Conservation (phyloP, 2,797 vertebrate genomes). For the Phrynocephalus forsythii region DNA sequence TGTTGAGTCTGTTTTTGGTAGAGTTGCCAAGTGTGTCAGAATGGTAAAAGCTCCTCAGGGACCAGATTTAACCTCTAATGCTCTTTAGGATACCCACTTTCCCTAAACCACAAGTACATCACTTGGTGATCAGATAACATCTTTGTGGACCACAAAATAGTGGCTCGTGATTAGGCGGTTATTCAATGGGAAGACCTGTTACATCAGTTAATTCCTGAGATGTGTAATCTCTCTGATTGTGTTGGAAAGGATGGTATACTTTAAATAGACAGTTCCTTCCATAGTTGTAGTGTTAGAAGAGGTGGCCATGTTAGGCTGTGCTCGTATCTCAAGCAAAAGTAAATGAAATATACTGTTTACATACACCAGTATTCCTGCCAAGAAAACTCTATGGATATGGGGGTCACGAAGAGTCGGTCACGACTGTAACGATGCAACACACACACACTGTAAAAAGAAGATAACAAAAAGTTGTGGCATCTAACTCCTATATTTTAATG, state of each 20-base stretch:
- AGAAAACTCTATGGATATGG: too few relatives aligned
- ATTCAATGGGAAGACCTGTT: slow-evolving; percentile 81
- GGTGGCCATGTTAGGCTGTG: too few relatives aligned
- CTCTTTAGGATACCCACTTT: slow-evolving; percentile 83
- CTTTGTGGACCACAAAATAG: slow-evolving; percentile 79
- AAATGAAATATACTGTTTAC: too few relatives aligned
- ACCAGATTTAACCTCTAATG: slow-evolving; percentile 75
- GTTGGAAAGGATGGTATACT: slow-evolving; percentile 21
- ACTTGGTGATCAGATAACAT: slow-evolving; percentile 84
- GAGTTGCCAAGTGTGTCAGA: slow-evolving; percentile 82
- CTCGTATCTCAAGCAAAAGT: too few relatives aligned
- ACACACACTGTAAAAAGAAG: too few relatives aligned
- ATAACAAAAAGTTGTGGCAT: too few relatives aligned
- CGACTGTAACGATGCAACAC: too few relatives aligned
- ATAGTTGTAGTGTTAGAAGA: too few relatives aligned
- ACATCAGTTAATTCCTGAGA: slow-evolving; percentile 71
- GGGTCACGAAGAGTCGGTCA: too few relatives aligned
- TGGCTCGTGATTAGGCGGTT: slow-evolving; percentile 43
- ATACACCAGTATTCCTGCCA: too few relatives aligned
- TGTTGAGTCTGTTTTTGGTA: slow-evolving; percentile 67
- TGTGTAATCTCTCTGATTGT: slow-evolving; percentile 51
- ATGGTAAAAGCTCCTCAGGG: slow-evolving; percentile 86
- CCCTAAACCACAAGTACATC: slow-evolving; percentile 88
- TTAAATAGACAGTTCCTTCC: too few relatives aligned
- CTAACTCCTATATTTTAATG: too few relatives aligned